Percentiles rank a stretch among this genome's conserved stretches.
Conservation (phyloP, 2,797 vertebrate genomes). For the Acanthurus tractus region DNA sequence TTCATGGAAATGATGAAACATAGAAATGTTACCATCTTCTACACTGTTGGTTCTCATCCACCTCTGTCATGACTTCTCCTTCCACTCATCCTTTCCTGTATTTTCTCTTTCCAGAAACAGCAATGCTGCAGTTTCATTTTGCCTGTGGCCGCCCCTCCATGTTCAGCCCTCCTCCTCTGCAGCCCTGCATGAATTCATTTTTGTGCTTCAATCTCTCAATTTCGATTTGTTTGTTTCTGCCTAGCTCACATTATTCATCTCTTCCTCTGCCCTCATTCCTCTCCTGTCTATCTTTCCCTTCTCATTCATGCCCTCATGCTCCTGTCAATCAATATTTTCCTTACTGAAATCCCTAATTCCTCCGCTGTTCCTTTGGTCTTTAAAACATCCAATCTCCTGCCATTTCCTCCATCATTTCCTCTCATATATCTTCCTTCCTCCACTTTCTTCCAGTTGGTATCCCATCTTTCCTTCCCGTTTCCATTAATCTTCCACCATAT, state of each 20-base stretch:
- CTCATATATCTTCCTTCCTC: too few species aligned
- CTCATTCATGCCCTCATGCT: not conserved
- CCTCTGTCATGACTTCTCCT: constrained; percentile 43
- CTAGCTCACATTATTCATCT: constrained; percentile 9
- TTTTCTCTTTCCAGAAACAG: constrained; percentile 27
- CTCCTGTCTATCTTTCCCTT: not conserved
- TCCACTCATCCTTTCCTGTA: constrained; percentile 20
- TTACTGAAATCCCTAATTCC: not conserved
- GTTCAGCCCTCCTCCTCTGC: constrained; percentile 10
- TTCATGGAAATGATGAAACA: constrained; percentile 5
- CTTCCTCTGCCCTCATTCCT: not conserved
- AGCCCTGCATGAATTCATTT: constrained; percentile 39
- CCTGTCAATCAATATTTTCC: constrained; percentile 13
- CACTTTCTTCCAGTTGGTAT: not conserved
- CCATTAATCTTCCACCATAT: not conserved
- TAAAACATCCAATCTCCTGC: not conserved
- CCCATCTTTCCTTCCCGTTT: not conserved
- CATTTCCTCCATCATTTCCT: not conserved
- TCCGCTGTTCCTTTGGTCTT: not conserved
- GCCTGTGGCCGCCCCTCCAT: constrained; percentile 21
- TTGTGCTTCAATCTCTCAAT: constrained; percentile 44
- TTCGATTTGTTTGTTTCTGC: constrained; percentile 20
- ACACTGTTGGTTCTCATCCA: constrained; percentile 4
- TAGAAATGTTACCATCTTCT: not conserved
- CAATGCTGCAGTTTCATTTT: constrained; percentile 59